phyloP scores from a whole-genome alignment of 2,113 vertebrate genomes.

The Platysternon megacephalum region DNA sequence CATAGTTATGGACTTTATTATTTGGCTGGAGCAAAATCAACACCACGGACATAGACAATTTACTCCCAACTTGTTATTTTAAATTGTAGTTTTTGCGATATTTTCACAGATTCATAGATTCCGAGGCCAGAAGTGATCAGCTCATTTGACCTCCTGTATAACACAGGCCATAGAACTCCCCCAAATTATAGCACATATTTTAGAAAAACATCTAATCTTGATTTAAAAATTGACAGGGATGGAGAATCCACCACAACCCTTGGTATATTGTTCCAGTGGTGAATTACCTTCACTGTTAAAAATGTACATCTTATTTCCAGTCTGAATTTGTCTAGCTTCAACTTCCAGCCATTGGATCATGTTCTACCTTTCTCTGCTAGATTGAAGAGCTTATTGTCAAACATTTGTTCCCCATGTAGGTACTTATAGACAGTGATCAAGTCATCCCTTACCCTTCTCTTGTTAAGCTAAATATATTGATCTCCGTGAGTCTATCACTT shows the following conservation, averaged over 20 bases:
- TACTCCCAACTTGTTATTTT: fast-evolving
- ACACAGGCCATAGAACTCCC: not conserved
- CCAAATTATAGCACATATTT: not conserved
- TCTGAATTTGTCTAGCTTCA: not conserved
- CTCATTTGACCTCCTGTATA: not conserved
- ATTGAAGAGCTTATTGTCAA: not conserved
- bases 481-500: not conserved
- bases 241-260: not conserved
- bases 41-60: fast-evolving
- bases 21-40: not conserved
- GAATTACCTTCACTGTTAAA: not conserved
- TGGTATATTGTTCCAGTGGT: not conserved
- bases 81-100: not conserved
- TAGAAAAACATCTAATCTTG: not conserved
- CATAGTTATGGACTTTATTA: not conserved
- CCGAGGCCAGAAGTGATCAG: not conserved
- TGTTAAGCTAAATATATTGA: not conserved
- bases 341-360: not conserved
- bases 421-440: too few species aligned
- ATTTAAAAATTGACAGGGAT: not conserved
- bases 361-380: not conserved
- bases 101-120: not conserved
- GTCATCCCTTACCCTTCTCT: not conserved
- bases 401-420: too few species aligned
- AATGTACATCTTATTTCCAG: not conserved